Conservation (phyloP, 2,888 invertebrate species). For the Callosobruchus maculatus region DNA sequence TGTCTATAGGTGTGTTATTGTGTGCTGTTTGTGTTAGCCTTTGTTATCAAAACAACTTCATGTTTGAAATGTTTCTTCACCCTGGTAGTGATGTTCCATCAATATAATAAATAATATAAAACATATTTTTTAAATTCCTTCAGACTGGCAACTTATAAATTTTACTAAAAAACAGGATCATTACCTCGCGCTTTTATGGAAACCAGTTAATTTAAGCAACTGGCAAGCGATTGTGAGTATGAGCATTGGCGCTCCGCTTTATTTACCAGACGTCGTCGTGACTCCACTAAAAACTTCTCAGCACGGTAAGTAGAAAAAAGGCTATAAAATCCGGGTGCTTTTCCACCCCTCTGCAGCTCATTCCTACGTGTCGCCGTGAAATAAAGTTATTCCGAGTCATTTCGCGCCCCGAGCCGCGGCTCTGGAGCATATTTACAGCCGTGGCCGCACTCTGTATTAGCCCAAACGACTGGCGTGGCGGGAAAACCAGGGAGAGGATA, state of each 20-base stretch:
- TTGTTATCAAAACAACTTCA: too few species aligned
- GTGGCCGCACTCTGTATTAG: conserved; percentile 27
- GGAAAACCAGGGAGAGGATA: conserved; percentile 32
- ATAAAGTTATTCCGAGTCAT: conserved; percentile 33
- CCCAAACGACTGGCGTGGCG: conserved; percentile 24
- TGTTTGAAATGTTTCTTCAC: too few species aligned
- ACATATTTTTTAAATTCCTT: too few species aligned
- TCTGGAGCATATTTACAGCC: conserved; percentile 25
- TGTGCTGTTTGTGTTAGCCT: too few species aligned
- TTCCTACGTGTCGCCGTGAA: conserved; percentile 25
- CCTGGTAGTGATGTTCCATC: too few species aligned
- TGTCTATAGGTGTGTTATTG: too few species aligned
- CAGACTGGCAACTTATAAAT: too few species aligned
- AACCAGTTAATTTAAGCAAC: background rate
- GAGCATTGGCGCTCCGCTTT: background rate
- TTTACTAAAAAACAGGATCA: background rate
- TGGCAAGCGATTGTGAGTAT: background rate
- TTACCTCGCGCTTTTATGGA: background rate
- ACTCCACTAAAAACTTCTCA: background rate
- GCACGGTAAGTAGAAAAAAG: background rate
- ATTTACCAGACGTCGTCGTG: background rate
- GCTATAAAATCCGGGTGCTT: conserved; percentile 15
- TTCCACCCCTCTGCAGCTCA: conserved; percentile 14
- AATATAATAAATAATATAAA: too few species aligned
- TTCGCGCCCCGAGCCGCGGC: conserved; percentile 14